Evolutionary conservation across 2,113 vertebrate species (phyloP).

Genomic region (Zosterops lateralis): DNA sequence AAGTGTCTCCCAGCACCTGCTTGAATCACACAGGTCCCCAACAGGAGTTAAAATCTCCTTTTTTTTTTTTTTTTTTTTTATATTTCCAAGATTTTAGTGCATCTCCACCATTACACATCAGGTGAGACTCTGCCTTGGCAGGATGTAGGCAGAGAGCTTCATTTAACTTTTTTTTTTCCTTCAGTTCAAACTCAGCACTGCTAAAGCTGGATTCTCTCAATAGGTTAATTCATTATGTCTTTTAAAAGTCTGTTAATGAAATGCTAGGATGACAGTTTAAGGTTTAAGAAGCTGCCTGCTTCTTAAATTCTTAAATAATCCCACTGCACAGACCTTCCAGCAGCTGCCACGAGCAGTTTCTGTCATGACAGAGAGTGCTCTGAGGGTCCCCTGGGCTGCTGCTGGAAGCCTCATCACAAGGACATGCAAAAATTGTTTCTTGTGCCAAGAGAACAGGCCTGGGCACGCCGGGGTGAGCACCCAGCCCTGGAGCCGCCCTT

Average conservation of each 20-base stretch:
- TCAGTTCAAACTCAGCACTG: not conserved
- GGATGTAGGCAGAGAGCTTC: not conserved
- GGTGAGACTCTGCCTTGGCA: not conserved
- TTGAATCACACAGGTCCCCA: not conserved
- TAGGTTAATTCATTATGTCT: not conserved
- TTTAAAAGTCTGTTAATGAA: not conserved
- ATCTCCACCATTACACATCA: not conserved
- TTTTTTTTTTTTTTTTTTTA: not conserved
- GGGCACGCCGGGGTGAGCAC: not conserved
- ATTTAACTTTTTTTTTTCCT: not conserved
- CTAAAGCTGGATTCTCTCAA: not conserved
- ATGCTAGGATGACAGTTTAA: not conserved
- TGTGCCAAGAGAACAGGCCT: not conserved
- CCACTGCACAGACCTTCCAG: not conserved
- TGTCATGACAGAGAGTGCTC: fast-evolving
- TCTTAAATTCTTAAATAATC: not conserved
- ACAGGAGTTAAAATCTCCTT: not conserved
- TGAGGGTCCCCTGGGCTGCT: not conserved
- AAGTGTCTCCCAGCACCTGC: not conserved
- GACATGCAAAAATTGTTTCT: fast-evolving
- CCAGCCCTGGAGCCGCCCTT: not conserved
- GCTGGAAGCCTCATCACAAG: not conserved
- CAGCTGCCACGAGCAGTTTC: fast-evolving
- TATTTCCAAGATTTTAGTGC: not conserved
- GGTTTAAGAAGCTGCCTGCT: not conserved